Base-by-base conservation (phyloP, 2,888 invertebrate genomes). In the Xanthia togata region DNA sequence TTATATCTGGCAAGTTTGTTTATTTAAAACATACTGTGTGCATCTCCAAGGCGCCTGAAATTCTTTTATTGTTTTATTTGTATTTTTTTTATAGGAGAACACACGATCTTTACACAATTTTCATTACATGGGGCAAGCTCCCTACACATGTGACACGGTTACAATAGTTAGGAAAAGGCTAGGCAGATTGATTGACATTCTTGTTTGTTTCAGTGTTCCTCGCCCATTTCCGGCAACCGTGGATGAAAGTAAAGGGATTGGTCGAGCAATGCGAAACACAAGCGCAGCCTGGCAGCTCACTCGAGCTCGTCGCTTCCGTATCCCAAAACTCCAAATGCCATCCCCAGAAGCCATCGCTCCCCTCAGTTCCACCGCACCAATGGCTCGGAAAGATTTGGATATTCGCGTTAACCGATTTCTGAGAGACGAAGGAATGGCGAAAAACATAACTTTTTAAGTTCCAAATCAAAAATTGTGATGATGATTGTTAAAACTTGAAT, bases 231-330 rank as follows among this genome's bases (percentile, higher is more conserved):
- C 94, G 2, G 90, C 92, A n/a, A 92, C 92, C 2, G 89, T 93
- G 4, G 94, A 95, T 70, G 92, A 92, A 79, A 92, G 93, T 31
- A 81, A 87, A 38, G 92, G 91, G 3, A 57, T 91, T 26, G 86
- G 90, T 4, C 89, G 89, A 76, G 90, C 93, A 26, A 91, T 95
- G 80, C 93, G 94, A 44, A 95, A 92, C 84, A 91, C 91, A 3
- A 94, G 94, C 78, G 90, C 95, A 11, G 81, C 94, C 14, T 96
- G 96, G 96, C 96, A 95, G 76, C 89, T 96, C 35, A 95, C 93
- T 1, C 91, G 96, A 26, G 96, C 96, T 20, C 93, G 96, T 12
- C 93, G 94, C 14, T 94, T 95, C 79, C 93, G 95, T 64, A 84
- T 89, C 23, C 95, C 95, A 0, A 95, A 94, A 70, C 93, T 89